phyloP scores from a whole-genome alignment of 1,140 invertebrate genomes.

The Pomacea maculata region DNA sequence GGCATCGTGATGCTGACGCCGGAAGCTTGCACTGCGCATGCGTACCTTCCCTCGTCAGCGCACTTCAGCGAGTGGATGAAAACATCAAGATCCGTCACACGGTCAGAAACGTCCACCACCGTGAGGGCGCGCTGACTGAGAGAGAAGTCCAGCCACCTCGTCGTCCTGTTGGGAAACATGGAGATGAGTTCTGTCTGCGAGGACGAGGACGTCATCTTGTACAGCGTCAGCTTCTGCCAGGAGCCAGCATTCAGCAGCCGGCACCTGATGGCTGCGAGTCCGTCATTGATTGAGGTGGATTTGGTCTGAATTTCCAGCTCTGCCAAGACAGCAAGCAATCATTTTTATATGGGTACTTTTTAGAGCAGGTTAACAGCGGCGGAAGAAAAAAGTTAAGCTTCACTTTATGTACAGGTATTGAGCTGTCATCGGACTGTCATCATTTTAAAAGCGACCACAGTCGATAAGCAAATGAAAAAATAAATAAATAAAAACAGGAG shows the following conservation, averaged over 20 bases:
- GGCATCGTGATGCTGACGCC: neutral
- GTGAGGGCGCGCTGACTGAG: constrained; percentile 6
- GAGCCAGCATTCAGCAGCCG: neutral
- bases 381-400: too few species aligned
- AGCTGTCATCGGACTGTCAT: too few species aligned
- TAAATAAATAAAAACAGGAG: too few species aligned
- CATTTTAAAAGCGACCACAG: too few species aligned
- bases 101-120: neutral
- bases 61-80: constrained; percentile 21
- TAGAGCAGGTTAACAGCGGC: too few species aligned
- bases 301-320: constrained; percentile 20
- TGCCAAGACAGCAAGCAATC: neutral
- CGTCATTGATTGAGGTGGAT: constrained; percentile 1
- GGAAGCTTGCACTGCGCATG: constrained; percentile 1
- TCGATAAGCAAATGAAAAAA: too few species aligned
- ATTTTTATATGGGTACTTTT: neutral
- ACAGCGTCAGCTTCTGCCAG: constrained; percentile 10
- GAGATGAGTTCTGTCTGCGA: neutral
- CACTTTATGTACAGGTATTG: too few species aligned
- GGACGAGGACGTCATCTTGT: constrained; percentile 3
- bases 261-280: constrained; percentile 12
- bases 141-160: constrained; percentile 3
- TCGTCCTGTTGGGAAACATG: neutral
- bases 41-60: constrained; percentile 5
- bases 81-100: neutral